phyloP scores from a whole-genome alignment of 2,797 vertebrate genomes.

The Cetoscarus ocellatus region DNA sequence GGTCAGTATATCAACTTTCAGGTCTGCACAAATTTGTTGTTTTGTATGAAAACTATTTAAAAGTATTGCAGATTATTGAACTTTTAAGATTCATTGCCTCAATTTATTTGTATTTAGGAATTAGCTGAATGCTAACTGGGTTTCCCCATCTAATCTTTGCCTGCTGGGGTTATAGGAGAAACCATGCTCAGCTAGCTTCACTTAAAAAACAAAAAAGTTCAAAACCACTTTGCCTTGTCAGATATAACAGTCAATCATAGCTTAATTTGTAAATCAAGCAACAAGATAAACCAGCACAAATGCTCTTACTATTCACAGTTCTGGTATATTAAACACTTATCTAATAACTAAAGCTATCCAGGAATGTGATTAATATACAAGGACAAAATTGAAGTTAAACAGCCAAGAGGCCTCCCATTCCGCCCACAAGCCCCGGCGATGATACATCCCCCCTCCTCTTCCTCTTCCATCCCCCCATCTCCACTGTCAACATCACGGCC shows the following conservation, averaged over 20 bases:
- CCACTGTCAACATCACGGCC: slow-evolving; percentile 27
- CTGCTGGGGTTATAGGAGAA: no score
- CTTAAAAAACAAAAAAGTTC: no score
- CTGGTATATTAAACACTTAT: slow-evolving; percentile 1
- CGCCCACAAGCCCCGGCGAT: slow-evolving; percentile 33
- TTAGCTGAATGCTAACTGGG: no score
- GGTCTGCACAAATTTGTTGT: no score
- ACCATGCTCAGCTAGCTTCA: no score
- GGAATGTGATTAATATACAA: slow-evolving; percentile 18
- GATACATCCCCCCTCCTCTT: slow-evolving; percentile 17
- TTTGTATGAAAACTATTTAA: no score
- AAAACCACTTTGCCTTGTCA: background rate
- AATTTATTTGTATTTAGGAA: no score
- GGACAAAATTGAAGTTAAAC: slow-evolving; percentile 32
- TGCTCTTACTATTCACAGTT: background rate
- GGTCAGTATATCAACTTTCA: no score
- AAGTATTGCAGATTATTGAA: no score
- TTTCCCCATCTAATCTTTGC: no score
- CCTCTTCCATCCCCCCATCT: slow-evolving; percentile 15
- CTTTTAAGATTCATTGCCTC: no score
- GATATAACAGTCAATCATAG: background rate
- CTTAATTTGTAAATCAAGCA: background rate
- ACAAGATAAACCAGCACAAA: background rate
- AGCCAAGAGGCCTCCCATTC: slow-evolving; percentile 35
- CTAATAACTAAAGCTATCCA: slow-evolving; percentile 8